Conservation (phyloP, 2,888 invertebrate species). For the Actias luna region DNA sequence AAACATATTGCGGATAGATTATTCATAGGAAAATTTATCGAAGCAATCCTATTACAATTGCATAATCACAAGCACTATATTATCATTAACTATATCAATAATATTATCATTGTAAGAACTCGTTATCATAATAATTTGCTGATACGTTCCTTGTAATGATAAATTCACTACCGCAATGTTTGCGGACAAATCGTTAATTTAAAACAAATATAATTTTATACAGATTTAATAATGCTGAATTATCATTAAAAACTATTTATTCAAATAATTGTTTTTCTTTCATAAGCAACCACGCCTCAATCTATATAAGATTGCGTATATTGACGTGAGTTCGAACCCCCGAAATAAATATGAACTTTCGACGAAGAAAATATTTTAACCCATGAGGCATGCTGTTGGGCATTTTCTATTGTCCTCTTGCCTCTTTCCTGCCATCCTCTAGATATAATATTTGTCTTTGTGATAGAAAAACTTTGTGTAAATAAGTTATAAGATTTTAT, state of each 20-base stretch:
- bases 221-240: background rate
- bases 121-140: conserved; percentile 11
- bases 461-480: too few species aligned
- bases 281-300: too few species aligned
- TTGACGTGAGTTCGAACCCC: background rate
- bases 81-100: conserved; percentile 19
- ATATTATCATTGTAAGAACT: conserved; percentile 13
- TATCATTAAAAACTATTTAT: too few species aligned
- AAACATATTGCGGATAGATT: background rate
- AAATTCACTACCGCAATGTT: conserved; percentile 11
- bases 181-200: background rate
- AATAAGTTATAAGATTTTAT: too few species aligned
- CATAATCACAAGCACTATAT: conserved; percentile 16
- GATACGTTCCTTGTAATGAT: conserved; percentile 8
- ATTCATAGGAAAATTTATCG: conserved; percentile 11
- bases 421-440: too few species aligned
- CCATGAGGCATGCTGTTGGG: too few species aligned
- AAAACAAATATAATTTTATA: background rate
- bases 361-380: too few species aligned
- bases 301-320: too few species aligned
- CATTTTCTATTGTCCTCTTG: too few species aligned
- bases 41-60: conserved; percentile 13
- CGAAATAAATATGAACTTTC: background rate
- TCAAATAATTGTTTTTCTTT: too few species aligned
- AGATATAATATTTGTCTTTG: too few species aligned